Base-by-base conservation (phyloP, 2,888 invertebrate species). In the Trichopoda pennipes region DNA sequence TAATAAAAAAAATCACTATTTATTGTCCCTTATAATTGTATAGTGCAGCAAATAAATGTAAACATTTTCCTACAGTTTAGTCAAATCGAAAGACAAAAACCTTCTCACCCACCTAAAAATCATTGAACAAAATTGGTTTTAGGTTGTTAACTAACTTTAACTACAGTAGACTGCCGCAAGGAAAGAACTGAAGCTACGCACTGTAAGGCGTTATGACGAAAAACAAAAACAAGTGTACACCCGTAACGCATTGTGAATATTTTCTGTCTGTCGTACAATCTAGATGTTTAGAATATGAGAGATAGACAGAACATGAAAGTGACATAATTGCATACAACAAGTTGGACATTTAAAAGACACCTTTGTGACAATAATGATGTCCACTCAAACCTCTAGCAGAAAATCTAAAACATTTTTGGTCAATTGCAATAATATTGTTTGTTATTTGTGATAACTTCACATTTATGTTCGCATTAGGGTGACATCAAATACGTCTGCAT, bases 301-400 rank as follows among this genome's bases (percentile, higher is more conserved):
- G 28, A 16, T 23, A 42, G 14, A 63, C n/a, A 47, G 9, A 47
- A 56, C 47, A 53, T 53, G n/a, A 47, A 38, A 49, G 35, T 51
- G 51, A 53, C 21, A 53, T 63, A 28, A 77, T 38, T 64, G 64
- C 58, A 21, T 51, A 49, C 56, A 58, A 10, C 42, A 64, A 51
- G 28, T 68, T 69, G 49, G 73, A 73, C 61, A 56, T 47, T 32
- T 17, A n/a, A 74, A 3, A 56, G 73, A 74, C 73, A 68, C 21
- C 17, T n/a, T 49, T 69, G 47, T 73, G 53, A 53, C 61, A 53
- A 55, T 8, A 56, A 21, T 23, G 2, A 53, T n/a, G 28, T 3
- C n/a, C 32, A 17, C 47, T 47, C 53, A n/a, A 32, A 47, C 2
- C 8, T 3, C 14, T 19, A 12, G 1, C 12, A 53, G 16, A 44